A percentile compares a stretch with the other conserved stretches of the same genome.
phyloP scores from a whole-genome alignment of 2,797 vertebrate genomes.

The Chanos chanos region DNA sequence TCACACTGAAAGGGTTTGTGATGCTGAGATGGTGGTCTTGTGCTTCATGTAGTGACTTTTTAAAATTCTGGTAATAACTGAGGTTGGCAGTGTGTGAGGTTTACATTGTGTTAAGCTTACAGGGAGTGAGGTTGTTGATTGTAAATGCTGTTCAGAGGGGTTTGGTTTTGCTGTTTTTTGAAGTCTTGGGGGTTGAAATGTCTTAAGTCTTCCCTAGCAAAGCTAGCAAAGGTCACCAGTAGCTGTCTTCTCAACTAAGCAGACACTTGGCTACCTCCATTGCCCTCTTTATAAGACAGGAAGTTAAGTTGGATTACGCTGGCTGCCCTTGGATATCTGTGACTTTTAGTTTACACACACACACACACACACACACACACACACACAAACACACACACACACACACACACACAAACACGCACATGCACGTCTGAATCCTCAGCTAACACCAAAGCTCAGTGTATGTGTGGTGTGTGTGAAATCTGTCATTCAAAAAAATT shows the following conservation, averaged over 20 bases:
- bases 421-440: too few relatives aligned
- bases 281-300: slow-evolving; percentile 5
- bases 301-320: slow-evolving; percentile 19
- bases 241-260: background rate
- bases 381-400: too few relatives aligned
- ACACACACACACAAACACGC: too few relatives aligned
- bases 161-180: background rate
- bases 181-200: background rate
- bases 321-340: too few relatives aligned
- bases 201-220: background rate
- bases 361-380: background rate
- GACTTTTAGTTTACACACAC: too few relatives aligned
- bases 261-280: slow-evolving; percentile 1
- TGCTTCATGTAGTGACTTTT: background rate
- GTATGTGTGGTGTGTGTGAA: background rate
- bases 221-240: too few relatives aligned
- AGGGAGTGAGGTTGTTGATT: too few relatives aligned
- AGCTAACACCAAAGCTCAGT: too few relatives aligned
- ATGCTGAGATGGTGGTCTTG: background rate
- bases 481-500: background rate
- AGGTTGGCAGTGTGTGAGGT: too few relatives aligned
- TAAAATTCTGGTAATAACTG: too few relatives aligned
- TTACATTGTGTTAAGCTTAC: too few relatives aligned
- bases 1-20: slow-evolving; percentile 29
- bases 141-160: too few relatives aligned